Conservation (phyloP, 2,113 vertebrate species). For the Sceloporus tristichus region DNA sequence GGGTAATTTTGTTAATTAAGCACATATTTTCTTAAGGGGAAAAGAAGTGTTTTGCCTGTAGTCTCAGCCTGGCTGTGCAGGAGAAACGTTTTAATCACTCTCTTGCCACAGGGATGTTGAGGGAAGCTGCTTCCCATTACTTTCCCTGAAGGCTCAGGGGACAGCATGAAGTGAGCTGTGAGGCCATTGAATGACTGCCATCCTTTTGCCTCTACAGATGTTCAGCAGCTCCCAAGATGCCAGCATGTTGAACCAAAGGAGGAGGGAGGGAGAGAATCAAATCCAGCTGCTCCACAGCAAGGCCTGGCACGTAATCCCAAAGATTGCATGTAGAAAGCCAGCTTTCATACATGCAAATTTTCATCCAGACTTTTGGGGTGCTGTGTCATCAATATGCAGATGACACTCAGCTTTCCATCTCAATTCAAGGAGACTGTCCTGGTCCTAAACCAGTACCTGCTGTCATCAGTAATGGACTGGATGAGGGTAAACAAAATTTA, state of each 20-base stretch:
- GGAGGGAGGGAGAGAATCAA: neutral
- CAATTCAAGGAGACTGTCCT: too few relatives aligned
- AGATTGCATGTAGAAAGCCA: neutral
- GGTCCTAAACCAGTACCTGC: too few relatives aligned
- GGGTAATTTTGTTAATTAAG: conserved; percentile 30
- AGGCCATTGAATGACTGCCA: neutral
- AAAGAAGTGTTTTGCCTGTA: conserved; percentile 8
- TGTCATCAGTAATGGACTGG: too few relatives aligned
- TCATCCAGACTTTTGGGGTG: too few relatives aligned
- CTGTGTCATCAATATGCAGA: too few relatives aligned
- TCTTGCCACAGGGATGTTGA: conserved; percentile 21
- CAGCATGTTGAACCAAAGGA: neutral
- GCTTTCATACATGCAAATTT: neutral
- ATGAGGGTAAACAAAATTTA: too few relatives aligned
- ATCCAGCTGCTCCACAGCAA: neutral
- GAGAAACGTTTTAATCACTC: conserved; percentile 33
- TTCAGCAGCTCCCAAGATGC: conserved; percentile 1
- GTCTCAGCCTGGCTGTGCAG: neutral
- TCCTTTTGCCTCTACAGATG: neutral
- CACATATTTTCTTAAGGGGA: conserved; percentile 3
- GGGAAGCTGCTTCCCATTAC: conserved; percentile 8
- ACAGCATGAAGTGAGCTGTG: neutral
- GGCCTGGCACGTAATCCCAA: neutral
- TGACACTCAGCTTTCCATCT: too few relatives aligned
- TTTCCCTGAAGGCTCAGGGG: conserved; percentile 16